A percentile compares a stretch with the other conserved stretches of the same genome.
These are phyloP conservation scores for Listrodromus nycthemerus DNA, from an alignment of 2,888 invertebrate genomes.

Conservation along the genomic window DNA sequence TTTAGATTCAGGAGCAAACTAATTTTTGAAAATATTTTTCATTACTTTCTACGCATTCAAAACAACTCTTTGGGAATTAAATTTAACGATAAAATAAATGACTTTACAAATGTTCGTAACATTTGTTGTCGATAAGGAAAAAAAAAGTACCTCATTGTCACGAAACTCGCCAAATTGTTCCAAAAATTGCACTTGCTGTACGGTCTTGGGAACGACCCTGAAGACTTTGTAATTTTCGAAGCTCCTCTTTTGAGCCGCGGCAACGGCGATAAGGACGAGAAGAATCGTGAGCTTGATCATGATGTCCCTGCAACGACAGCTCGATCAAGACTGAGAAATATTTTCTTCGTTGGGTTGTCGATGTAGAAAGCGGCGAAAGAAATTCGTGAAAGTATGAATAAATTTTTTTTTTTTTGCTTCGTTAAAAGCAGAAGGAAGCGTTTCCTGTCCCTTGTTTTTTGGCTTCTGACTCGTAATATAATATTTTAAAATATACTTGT, in stretches of 20 bases:
- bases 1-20: neutral
- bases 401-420: constrained; percentile 17
- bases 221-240: constrained; percentile 88
- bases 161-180: constrained; percentile 71
- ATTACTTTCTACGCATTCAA: neutral
- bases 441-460: neutral
- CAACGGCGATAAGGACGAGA: constrained; percentile 69
- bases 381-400: constrained; percentile 34
- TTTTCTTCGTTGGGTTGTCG: constrained; percentile 21
- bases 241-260: constrained; percentile 69
- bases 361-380: constrained; percentile 1
- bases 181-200: constrained; percentile 85
- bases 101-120: neutral
- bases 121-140: neutral
- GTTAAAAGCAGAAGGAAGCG: constrained; percentile 19
- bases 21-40: neutral
- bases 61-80: neutral
- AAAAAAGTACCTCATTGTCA: constrained; percentile 70
- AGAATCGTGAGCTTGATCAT: constrained; percentile 73
- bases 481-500: constrained; percentile 32
- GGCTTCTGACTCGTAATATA: neutral
- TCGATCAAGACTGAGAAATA: constrained; percentile 44
- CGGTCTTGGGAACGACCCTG: constrained; percentile 85
- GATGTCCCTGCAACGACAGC: constrained; percentile 52
- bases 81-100: neutral